Evolutionary conservation across 2,113 vertebrate genomes (phyloP), one percentile per base, ranked within the genome.

Genomic region (Morphnarchus princeps): DNA sequence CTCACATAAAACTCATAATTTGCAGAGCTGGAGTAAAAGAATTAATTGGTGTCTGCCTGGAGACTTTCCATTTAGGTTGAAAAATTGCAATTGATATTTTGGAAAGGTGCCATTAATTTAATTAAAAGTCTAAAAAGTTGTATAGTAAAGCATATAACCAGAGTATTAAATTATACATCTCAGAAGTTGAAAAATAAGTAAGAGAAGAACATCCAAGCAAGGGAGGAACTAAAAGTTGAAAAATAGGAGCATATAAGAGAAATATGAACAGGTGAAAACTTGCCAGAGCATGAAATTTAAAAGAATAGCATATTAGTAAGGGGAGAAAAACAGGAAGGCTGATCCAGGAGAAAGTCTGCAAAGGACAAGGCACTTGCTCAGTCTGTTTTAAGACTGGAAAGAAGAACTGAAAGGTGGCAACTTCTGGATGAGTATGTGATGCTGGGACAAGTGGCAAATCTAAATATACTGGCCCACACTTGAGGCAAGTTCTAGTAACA

Each of bases 51-150:
- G 8, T 77, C 84, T 81, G 91, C 71, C 71, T 62, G 62, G 26
- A 89, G 49, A 66, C 66, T 82, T 95, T 91, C 70, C 42, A 85
- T 91, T 91, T 73, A 38, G 32, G 70, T 7, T 93, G 78, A 95
- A 93, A 97, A 80, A 91, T 25, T n/a, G 32, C 32, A 45, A 14
- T 87, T 82, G 50, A 81, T 80, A 31, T 78, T 92, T 90, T 50
- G 87, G 91, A 83, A 91, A 88, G 69, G 36, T 93, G 66, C 89
- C 93, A 85, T 79, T 87, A 65, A 70, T 97, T 74, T 67, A 89
- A 85, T 93, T 91, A 66, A 59, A 93, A 80, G 58, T 80, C 70
- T 79, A 66, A 91, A 88, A 72, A 42, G 40, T 72, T 57, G 45
- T 55, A 29, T 43, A 62, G 26, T 59, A 79, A 82, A 77, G 21